Evolutionary conservation across 2,888 invertebrate genomes (phyloP).

Genomic region (Watsonalla binaria): DNA sequence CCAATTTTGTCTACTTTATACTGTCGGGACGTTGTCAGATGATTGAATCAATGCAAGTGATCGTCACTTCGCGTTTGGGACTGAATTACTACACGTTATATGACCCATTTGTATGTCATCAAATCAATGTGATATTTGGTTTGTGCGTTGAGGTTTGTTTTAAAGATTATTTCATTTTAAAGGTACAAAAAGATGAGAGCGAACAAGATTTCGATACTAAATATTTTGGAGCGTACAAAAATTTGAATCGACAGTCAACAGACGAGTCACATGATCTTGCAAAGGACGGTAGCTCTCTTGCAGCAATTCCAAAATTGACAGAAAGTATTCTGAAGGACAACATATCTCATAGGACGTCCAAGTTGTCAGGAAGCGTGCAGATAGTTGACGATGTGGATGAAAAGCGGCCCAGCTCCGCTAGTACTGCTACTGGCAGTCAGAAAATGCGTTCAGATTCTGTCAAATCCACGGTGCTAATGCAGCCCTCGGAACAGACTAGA

Average conservation of each 20-base stretch:
- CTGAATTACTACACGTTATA: slow-evolving; percentile 64
- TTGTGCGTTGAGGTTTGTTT: not conserved
- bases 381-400: slow-evolving; percentile 8
- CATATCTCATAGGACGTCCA: slow-evolving; percentile 17
- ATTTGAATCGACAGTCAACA: slow-evolving; percentile 24
- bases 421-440: slow-evolving; percentile 5
- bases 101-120: slow-evolving; percentile 59
- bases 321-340: slow-evolving; percentile 16
- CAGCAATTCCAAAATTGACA: slow-evolving; percentile 7
- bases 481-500: slow-evolving; percentile 22
- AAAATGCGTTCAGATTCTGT: slow-evolving; percentile 7
- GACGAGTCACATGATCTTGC: slow-evolving; percentile 9
- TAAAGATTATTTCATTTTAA: slow-evolving; percentile 1
- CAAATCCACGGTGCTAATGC: slow-evolving; percentile 28
- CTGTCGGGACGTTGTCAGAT: slow-evolving; percentile 79
- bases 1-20: slow-evolving; percentile 76
- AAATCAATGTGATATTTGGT: not conserved
- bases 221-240: slow-evolving; percentile 63
- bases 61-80: slow-evolving; percentile 44
- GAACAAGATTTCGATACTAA: slow-evolving; percentile 65
- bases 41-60: slow-evolving; percentile 76
- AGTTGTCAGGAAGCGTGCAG: slow-evolving; percentile 14
- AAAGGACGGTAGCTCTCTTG: slow-evolving; percentile 10
- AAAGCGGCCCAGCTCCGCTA: slow-evolving; percentile 12
- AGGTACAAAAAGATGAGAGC: slow-evolving; percentile 57